Evolutionary conservation across 2,888 invertebrate genomes (phyloP).

Genomic region (Aporophyla lueneburgensis): DNA sequence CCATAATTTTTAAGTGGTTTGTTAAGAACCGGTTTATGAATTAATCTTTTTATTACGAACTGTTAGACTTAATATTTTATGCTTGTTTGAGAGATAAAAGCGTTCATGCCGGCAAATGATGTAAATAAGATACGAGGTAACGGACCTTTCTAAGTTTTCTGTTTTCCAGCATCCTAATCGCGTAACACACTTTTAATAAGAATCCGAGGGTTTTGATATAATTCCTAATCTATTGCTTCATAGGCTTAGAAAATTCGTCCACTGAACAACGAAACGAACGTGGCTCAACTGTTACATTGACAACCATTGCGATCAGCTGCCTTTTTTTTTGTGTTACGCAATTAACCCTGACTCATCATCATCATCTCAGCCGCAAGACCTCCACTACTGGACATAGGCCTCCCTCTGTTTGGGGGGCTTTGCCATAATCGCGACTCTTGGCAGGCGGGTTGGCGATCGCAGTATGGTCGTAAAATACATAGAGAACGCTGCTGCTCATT

Average conservation of each 20-base stretch:
- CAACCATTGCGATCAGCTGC: neutral
- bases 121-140: no score
- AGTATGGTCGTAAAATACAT: no score
- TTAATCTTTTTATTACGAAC: constrained; percentile 15
- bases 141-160: neutral
- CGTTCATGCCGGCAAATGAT: constrained; percentile 9
- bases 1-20: constrained; percentile 34
- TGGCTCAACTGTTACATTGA: neutral
- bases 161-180: neutral
- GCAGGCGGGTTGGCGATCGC: no score
- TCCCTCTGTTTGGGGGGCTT: no score
- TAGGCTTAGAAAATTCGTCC: neutral
- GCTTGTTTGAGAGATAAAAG: constrained; percentile 10
- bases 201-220: neutral
- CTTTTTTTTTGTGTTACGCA: neutral
- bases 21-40: constrained; percentile 29
- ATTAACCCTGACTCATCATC: no score
- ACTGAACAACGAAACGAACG: neutral
- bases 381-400: no score
- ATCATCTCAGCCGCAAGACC: no score
- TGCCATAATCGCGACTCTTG: no score
- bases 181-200: neutral
- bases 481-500: no score
- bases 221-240: neutral
- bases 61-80: neutral